phyloP scores from a whole-genome alignment of 2,797 vertebrate species.

The Sebastes dallii region DNA sequence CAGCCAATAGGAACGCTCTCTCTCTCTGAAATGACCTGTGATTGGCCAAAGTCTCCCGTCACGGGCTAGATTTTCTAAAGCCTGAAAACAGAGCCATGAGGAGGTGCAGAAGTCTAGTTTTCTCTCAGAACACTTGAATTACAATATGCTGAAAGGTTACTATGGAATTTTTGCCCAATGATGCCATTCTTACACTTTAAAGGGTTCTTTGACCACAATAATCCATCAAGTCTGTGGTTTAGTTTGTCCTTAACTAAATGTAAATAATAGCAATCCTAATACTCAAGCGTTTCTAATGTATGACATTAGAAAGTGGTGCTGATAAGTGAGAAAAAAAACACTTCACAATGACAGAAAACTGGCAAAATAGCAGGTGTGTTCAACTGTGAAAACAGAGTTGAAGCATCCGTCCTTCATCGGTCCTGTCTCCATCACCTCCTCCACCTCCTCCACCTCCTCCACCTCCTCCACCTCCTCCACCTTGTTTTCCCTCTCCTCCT shows the following conservation, averaged over 20 bases:
- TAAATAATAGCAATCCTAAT: neutral
- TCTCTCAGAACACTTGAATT: too few species aligned
- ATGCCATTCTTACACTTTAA: neutral
- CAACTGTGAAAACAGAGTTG: conserved; percentile 20
- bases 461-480: conserved; percentile 34
- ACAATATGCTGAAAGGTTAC: too few species aligned
- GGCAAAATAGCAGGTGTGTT: neutral
- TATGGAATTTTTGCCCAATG: too few species aligned
- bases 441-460: conserved; percentile 41
- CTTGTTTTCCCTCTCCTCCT: conserved; percentile 44
- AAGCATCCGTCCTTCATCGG: conserved; percentile 28
- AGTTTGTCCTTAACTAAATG: neutral
- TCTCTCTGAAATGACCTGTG: too few species aligned
- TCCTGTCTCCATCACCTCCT: conserved; percentile 32
- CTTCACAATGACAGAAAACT: neutral
- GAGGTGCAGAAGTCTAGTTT: too few species aligned
- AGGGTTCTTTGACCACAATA: neutral
- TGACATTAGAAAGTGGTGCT: neutral
- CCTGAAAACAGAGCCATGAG: too few species aligned
- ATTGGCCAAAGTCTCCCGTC: too few species aligned
- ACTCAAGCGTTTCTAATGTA: neutral
- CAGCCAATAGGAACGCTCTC: too few species aligned
- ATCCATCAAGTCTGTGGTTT: neutral
- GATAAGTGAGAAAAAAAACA: neutral
- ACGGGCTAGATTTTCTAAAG: too few species aligned